phyloP scores from a whole-genome alignment of 2,797 vertebrate genomes.

The Lophius americanus region DNA sequence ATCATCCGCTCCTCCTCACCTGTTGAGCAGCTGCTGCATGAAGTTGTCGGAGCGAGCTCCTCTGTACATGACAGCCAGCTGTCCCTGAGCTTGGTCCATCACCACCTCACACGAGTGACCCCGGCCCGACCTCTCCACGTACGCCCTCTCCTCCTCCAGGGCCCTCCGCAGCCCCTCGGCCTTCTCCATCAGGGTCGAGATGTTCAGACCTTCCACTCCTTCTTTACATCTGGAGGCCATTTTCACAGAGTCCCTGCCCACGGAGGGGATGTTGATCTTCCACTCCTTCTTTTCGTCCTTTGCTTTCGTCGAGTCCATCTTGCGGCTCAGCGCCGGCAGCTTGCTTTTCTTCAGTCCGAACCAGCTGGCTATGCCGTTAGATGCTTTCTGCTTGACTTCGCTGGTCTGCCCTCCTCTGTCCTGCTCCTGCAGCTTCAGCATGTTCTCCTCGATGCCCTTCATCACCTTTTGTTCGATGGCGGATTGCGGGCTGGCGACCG shows the following conservation, averaged over 20 bases:
- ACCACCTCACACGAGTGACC: conserved; percentile 82
- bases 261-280: conserved; percentile 85
- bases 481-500: conserved; percentile 79
- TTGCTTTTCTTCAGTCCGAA: conserved; percentile 96
- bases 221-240: conserved; percentile 83
- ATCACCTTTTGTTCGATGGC: conserved; percentile 98
- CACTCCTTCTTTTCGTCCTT: conserved; percentile 87
- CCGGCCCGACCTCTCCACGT: conserved; percentile 86
- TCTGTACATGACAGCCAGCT: conserved; percentile 91
- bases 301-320: conserved; percentile 82
- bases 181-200: conserved; percentile 97
- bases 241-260: conserved; percentile 85
- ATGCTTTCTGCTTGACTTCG: conserved; percentile 90
- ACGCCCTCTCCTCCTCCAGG: conserved; percentile 93
- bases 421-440: conserved; percentile 92
- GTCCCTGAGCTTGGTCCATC: conserved; percentile 86
- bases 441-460: conserved; percentile 97
- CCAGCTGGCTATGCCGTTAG: conserved; percentile 95
- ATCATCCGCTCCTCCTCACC: conserved; percentile 69
- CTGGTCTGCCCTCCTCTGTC: conserved; percentile 78
- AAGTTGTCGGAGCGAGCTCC: conserved; percentile 93
- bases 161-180: conserved; percentile 93
- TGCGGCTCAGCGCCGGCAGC: conserved; percentile 90
- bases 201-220: conserved; percentile 93
- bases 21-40: conserved; percentile 97